Evolutionary conservation across 2,797 vertebrate genomes (phyloP), one percentile per base, ranked within the genome.

Genomic region (Chaetophractus vellerosus): DNA sequence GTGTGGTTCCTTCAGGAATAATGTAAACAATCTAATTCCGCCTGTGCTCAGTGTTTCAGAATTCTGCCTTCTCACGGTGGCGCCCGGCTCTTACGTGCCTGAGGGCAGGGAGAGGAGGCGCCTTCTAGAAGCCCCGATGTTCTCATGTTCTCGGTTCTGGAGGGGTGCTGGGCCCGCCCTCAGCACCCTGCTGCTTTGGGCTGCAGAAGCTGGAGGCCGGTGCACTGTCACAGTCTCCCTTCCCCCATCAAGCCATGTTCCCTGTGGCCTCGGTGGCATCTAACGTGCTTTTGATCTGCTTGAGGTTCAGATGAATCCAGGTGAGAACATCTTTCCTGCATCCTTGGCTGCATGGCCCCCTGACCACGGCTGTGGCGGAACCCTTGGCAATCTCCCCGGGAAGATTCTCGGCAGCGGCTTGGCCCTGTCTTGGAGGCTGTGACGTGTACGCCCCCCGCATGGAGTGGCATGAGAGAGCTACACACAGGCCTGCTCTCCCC

Each of bases 111-210:
- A 11, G 0, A 31, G 31, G 24, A 66, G 4, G 38, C 0, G 3
- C 28, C 9, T 26, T 18, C 33, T 36, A 5, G 8, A 57, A 52
- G 1, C 4, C 55, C 38, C 6, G 38, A 6, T 38, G 45, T 45
- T 48, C 16, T 3, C 14, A 21, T 1, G 0, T 5, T 28, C 48
- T 31, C 74, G 28, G 38, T 23, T 33, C 10, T 3, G 1, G 11
- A 76, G 28, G 9, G 19, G 12, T 15, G 38, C 18, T 6, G 19
- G 6, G 9, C 36, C 3, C 1, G 24, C 76, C 41, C 4, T 26
- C 1, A 0, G 11, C 10, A 11, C 33, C 15, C 55, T n/a, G 41
- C 23, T 0, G 1, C 10, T 10, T 7, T 33, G 15, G 11, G 18
- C 59, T 1, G 9, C 9, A 24, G 18, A 38, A 24, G 18, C 23